These are phyloP conservation scores for Heterodera schachtii DNA, from an alignment of 1,140 invertebrate species.

Conservation along the genomic window DNA sequence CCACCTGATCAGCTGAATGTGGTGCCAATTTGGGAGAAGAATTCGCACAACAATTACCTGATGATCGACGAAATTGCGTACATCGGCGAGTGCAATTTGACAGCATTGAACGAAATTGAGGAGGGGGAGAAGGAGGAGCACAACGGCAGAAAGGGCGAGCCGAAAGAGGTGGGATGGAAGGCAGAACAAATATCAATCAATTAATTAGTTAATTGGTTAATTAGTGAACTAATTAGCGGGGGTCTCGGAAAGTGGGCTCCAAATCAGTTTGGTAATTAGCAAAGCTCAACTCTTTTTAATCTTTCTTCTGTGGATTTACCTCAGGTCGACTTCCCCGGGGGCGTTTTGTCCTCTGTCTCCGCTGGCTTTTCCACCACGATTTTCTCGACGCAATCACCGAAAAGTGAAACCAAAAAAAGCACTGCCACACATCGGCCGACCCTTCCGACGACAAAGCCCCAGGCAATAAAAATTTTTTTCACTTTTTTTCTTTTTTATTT, in stretches of 20 bases:
- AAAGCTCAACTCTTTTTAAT: too few species aligned
- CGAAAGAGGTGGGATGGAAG: neutral
- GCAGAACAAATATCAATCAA: neutral
- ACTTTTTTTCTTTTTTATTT: neutral
- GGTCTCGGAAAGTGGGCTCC: too few species aligned
- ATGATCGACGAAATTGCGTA: constrained; percentile 64
- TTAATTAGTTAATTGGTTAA: too few species aligned
- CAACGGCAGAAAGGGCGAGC: neutral
- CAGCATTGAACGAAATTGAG: constrained; percentile 26
- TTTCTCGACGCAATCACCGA: constrained; percentile 25
- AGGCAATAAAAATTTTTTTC: neutral
- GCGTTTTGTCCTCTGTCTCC: neutral
- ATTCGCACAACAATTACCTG: constrained; percentile 50
- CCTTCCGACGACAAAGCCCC: neutral
- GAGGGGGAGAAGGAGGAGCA: constrained; percentile 18
- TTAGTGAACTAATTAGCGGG: too few species aligned
- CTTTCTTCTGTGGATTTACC: neutral
- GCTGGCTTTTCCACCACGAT: constrained; percentile 32
- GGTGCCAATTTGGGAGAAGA: constrained; percentile 55
- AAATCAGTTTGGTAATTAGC: too few species aligned
- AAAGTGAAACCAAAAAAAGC: neutral
- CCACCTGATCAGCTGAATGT: constrained; percentile 59
- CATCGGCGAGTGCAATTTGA: constrained; percentile 56
- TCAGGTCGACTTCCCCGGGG: neutral
- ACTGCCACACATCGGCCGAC: neutral